Percentiles rank a stretch among this genome's conserved stretches.
Conservation (phyloP, 1,140 invertebrate species). For the Drosophila leontia region DNA sequence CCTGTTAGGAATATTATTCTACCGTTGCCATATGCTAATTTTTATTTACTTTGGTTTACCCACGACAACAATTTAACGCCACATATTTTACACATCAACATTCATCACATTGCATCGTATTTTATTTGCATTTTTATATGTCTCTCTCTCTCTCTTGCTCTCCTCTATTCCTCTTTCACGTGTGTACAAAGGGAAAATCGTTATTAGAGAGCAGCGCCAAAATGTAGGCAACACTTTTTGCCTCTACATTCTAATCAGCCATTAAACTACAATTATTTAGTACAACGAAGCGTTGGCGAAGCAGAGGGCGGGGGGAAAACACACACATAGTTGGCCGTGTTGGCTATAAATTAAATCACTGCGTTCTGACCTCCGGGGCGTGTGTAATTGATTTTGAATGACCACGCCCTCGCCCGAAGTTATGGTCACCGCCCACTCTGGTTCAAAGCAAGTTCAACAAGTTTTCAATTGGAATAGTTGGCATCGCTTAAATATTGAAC, state of each 20-base stretch:
- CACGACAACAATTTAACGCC: constrained; percentile 70
- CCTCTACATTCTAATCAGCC: constrained; percentile 67
- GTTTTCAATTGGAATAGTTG: constrained; percentile 58
- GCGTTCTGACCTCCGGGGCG: constrained; percentile 53
- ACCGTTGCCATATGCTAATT: background rate
- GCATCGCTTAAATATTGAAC: constrained; percentile 46
- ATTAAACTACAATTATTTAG: constrained; percentile 75
- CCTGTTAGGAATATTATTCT: background rate
- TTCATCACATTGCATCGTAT: constrained; percentile 73
- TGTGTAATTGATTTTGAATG: constrained; percentile 70
- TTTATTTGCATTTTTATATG: constrained; percentile 64
- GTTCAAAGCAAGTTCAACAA: constrained; percentile 45
- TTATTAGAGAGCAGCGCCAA: constrained; percentile 48
- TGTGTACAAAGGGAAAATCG: constrained; percentile 13
- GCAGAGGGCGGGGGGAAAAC: background rate
- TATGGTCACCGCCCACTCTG: constrained; percentile 15
- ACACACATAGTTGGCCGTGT: constrained; percentile 9
- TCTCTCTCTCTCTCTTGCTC: too few species aligned
- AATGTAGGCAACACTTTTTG: constrained; percentile 59
- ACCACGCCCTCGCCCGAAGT: constrained; percentile 49
- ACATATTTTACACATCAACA: constrained; percentile 72
- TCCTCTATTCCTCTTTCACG: constrained; percentile 10
- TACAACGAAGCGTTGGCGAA: background rate
- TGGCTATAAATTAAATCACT: constrained; percentile 69
- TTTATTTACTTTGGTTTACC: constrained; percentile 34